Evolutionary conservation across 1,140 invertebrate species (phyloP).

Genomic region (Patella vulgata): DNA sequence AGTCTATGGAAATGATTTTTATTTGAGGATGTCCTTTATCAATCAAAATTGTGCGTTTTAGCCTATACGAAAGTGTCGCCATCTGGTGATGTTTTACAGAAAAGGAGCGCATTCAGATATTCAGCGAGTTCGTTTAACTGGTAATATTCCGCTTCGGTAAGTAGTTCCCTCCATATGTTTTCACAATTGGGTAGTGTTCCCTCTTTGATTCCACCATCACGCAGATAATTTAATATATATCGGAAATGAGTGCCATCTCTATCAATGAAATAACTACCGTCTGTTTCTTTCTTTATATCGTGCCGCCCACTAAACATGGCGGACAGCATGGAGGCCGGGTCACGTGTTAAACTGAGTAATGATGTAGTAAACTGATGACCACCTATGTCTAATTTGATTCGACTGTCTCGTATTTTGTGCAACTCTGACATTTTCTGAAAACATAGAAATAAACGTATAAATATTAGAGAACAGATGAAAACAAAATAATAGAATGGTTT

Average conservation of each 20-base stretch:
- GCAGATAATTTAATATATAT: slow-evolving; percentile 58
- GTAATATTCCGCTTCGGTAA: slow-evolving; percentile 59
- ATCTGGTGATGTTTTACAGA: slow-evolving; percentile 13
- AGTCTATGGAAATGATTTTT: too few relatives aligned
- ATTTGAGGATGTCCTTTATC: too few relatives aligned
- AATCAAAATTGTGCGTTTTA: too few relatives aligned
- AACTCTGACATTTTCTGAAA: slow-evolving; percentile 58
- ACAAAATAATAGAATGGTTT: too few relatives aligned
- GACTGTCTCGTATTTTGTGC: slow-evolving; percentile 53
- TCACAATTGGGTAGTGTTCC: slow-evolving; percentile 55
- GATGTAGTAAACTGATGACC: slow-evolving; percentile 62
- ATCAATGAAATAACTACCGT: slow-evolving; percentile 62
- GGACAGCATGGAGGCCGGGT: slow-evolving; percentile 61
- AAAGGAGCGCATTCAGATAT: slow-evolving; percentile 38
- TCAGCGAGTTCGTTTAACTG: slow-evolving; percentile 50
- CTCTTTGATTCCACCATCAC: slow-evolving; percentile 58
- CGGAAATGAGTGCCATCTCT: slow-evolving; percentile 62
- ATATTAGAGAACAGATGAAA: too few relatives aligned
- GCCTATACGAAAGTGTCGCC: slow-evolving; percentile 12
- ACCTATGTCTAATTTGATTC: slow-evolving; percentile 64
- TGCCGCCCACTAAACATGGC: slow-evolving; percentile 64
- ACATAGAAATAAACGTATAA: too few relatives aligned
- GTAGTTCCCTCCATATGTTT: slow-evolving; percentile 48
- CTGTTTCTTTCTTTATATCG: slow-evolving; percentile 43
- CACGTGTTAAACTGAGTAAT: slow-evolving; percentile 56